phyloP scores from a whole-genome alignment of 2,888 invertebrate species.

The Melieria crassipennis region DNA sequence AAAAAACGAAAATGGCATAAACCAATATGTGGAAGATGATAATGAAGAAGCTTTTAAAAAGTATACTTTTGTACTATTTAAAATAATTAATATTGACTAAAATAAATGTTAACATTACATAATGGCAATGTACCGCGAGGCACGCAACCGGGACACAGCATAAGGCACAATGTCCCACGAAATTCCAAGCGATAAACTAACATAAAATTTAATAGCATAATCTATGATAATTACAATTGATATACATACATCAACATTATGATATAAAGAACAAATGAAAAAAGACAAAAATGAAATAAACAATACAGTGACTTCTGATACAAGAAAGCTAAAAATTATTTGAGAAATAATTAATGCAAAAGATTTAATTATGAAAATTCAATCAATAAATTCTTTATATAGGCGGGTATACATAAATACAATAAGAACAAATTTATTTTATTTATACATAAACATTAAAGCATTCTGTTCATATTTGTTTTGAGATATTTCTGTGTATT shows the following conservation, averaged over 20 bases:
- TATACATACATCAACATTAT: no score
- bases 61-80: conserved; percentile 58
- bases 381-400: conserved; percentile 12
- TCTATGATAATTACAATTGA: not conserved
- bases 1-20: conserved; percentile 11
- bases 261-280: conserved; percentile 9
- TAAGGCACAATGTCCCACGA: conserved; percentile 3
- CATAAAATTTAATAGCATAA: conserved; percentile 25
- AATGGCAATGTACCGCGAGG: conserved; percentile 22
- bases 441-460: not conserved
- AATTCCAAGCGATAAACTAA: conserved; percentile 18
- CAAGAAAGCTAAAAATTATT: conserved; percentile 19
- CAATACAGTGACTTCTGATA: conserved; percentile 16
- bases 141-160: not conserved
- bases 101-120: conserved; percentile 31
- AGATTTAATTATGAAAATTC: not conserved
- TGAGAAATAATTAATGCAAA: not conserved
- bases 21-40: conserved; percentile 17
- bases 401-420: not conserved
- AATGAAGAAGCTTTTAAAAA: conserved; percentile 50
- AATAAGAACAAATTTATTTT: not conserved
- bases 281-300: conserved; percentile 19
- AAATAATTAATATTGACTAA: conserved; percentile 43
- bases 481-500: no score
- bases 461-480: no score